Evolutionary conservation across 2,888 invertebrate genomes (phyloP).

Genomic region (Branchinecta sandiegonensis): DNA sequence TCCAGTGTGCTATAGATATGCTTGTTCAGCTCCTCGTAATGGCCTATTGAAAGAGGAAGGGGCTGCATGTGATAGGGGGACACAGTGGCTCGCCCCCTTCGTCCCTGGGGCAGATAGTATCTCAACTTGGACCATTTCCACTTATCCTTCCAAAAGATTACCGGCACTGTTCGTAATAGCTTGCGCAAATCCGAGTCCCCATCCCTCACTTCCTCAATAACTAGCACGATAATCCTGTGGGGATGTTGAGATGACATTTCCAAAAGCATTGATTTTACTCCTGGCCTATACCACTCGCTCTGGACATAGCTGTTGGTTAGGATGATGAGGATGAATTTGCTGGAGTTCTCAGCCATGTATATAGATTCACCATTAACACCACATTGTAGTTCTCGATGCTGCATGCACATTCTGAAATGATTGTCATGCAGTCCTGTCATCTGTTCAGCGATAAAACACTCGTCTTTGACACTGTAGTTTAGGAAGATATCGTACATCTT

Average conservation of each 20-base stretch:
- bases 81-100: slow-evolving; percentile 15
- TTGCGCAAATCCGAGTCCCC: slow-evolving; percentile 7
- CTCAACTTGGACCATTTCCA: slow-evolving; percentile 15
- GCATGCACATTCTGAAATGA: slow-evolving; percentile 65
- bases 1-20: slow-evolving; percentile 8
- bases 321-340: background rate
- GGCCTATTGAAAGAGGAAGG: slow-evolving; percentile 3
- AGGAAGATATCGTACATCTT: slow-evolving; percentile 80
- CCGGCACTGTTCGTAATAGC: slow-evolving; percentile 12
- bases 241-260: slow-evolving; percentile 12
- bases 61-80: slow-evolving; percentile 2
- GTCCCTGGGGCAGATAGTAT: slow-evolving; percentile 6
- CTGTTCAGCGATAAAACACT: slow-evolving; percentile 68
- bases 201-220: slow-evolving; percentile 12
- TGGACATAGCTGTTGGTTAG: background rate
- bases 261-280: background rate
- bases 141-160: slow-evolving; percentile 10
- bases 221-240: slow-evolving; percentile 12
- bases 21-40: slow-evolving; percentile 4
- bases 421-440: slow-evolving; percentile 63
- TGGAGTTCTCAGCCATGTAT: slow-evolving; percentile 56
- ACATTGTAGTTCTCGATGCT: slow-evolving; percentile 55
- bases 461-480: slow-evolving; percentile 76
- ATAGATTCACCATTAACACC: slow-evolving; percentile 49
- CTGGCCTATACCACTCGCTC: slow-evolving; percentile 5